These are phyloP conservation scores for Micrasema minimum DNA, from an alignment of 1,140 invertebrate genomes.

Conservation along the genomic window DNA sequence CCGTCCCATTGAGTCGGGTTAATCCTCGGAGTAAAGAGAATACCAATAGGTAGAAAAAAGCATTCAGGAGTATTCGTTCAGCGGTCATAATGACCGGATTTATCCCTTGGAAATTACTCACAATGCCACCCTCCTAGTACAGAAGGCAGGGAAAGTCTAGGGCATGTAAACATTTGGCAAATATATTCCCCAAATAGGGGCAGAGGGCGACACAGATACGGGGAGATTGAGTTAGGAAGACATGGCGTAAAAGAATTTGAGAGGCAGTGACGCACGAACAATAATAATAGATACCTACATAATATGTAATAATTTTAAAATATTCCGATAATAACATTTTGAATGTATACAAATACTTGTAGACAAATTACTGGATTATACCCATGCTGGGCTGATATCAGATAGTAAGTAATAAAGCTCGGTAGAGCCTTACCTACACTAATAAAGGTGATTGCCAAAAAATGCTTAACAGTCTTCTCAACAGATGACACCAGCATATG, in stretches of 20 bases:
- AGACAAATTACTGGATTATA: too few relatives aligned
- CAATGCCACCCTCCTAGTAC: constrained; percentile 8
- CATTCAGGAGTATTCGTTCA: constrained; percentile 17
- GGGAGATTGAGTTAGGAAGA: constrained; percentile 42
- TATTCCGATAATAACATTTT: too few relatives aligned
- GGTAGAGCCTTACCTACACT: too few relatives aligned
- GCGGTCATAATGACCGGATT: constrained; percentile 23
- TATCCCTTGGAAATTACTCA: constrained; percentile 36
- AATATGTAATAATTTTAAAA: too few relatives aligned
- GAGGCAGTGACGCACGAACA: constrained; percentile 16
- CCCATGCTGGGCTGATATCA: too few relatives aligned
- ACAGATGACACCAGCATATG: too few relatives aligned
- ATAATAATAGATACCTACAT: background rate
- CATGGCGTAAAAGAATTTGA: constrained; percentile 43
- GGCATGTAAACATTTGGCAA: constrained; percentile 33
- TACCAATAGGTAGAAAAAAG: constrained; percentile 15
- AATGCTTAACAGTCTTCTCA: too few relatives aligned
- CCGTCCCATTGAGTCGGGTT: too few relatives aligned
- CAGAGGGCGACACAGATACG: constrained; percentile 40
- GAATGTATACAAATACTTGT: too few relatives aligned
- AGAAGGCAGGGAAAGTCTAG: constrained; percentile 12
- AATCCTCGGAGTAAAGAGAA: constrained; percentile 10
- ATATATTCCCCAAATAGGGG: constrained; percentile 37
- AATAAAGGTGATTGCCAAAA: too few relatives aligned
- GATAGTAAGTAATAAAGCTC: too few relatives aligned